Percentiles rank a stretch among this genome's conserved stretches.
phyloP scores from a whole-genome alignment of 2,888 invertebrate species.

The Catocala nupta region DNA sequence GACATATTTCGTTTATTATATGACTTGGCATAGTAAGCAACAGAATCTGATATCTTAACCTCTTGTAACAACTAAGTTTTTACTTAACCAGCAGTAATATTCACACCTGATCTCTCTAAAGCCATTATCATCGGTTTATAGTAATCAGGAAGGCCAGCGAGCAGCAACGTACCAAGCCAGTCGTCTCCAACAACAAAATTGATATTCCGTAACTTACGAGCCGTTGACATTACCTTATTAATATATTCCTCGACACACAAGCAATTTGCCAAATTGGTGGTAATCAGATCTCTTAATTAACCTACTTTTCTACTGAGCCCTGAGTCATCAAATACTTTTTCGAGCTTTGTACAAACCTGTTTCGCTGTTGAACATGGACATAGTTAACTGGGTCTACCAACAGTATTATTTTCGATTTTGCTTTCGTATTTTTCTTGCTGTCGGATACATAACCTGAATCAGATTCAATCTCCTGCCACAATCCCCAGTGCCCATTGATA shows the following conservation, averaged over 20 bases:
- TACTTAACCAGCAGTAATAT: conserved; percentile 31
- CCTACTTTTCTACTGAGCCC: conserved; percentile 2
- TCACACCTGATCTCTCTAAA: conserved; percentile 31
- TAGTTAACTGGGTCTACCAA: conserved; percentile 28
- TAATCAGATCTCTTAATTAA: conserved; percentile 6
- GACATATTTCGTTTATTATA: too few species aligned
- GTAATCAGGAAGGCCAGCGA: conserved; percentile 30
- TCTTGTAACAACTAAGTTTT: conserved; percentile 38
- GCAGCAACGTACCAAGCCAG: conserved; percentile 29
- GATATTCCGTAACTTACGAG: conserved; percentile 38
- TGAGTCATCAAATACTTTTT: conserved; percentile 11
- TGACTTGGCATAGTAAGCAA: too few species aligned
- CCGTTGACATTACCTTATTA: conserved; percentile 33
- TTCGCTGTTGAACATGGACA: conserved; percentile 32
- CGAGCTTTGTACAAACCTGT: conserved; percentile 16
- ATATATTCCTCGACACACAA: conserved; percentile 1
- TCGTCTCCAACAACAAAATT: conserved; percentile 26
- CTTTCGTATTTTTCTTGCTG: conserved; percentile 11
- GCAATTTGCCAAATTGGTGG: neutral
- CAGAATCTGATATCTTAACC: conserved; percentile 5
- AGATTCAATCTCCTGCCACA: too few species aligned
- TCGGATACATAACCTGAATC: neutral
- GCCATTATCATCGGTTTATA: conserved; percentile 33
- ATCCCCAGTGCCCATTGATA: too few species aligned
- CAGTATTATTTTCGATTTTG: conserved; percentile 20